Evolutionary conservation across 2,113 vertebrate genomes (phyloP).

Genomic region (Leucopsar rothschildi): DNA sequence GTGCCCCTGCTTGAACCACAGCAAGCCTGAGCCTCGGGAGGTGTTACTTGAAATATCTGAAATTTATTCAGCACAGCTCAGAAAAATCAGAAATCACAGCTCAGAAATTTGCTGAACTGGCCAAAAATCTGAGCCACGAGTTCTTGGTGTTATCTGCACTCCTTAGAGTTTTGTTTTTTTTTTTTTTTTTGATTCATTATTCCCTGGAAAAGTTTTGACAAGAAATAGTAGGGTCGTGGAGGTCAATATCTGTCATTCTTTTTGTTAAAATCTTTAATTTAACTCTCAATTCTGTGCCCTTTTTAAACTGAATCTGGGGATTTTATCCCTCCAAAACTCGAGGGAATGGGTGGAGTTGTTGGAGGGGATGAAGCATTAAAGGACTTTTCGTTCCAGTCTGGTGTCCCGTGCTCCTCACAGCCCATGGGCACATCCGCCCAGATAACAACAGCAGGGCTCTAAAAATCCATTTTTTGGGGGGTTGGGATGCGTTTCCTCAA

Average conservation of each 20-base stretch:
- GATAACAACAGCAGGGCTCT: neutral
- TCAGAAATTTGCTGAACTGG: neutral
- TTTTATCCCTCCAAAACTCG: neutral
- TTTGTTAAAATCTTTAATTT: neutral
- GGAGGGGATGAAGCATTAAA: neutral
- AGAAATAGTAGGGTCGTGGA: neutral
- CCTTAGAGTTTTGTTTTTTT: rapidly evolving
- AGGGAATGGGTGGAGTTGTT: neutral
- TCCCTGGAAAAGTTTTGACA: neutral
- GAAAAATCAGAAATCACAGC: neutral
- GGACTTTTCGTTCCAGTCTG: neutral
- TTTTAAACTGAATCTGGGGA: neutral
- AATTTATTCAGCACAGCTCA: neutral
- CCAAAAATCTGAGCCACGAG: neutral
- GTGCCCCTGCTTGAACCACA: neutral
- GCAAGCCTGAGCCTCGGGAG: neutral
- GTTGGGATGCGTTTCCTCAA: neutral
- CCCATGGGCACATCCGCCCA: neutral
- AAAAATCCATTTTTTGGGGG: neutral
- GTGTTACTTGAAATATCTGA: neutral
- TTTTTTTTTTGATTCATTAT: neutral
- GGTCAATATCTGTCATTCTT: too few relatives aligned
- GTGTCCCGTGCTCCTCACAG: neutral
- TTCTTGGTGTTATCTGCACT: neutral
- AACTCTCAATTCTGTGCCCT: neutral